These are phyloP conservation scores for Bagarius yarrelli DNA, from an alignment of 2,113 vertebrate genomes.

Conservation along the genomic window DNA sequence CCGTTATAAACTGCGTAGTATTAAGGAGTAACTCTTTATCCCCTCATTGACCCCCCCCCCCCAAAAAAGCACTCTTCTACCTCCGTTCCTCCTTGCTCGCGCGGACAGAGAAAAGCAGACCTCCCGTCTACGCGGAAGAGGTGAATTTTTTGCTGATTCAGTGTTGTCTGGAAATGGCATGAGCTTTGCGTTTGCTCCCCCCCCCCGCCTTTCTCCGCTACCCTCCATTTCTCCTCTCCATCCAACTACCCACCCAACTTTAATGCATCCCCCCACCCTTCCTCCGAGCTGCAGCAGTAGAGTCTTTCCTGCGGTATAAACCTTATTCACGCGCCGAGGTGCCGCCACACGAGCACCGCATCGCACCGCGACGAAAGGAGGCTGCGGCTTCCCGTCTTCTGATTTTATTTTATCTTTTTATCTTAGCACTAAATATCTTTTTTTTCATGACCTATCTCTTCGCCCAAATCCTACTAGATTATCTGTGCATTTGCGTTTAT, in stretches of 20 bases:
- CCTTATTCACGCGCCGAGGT: slow-evolving; percentile 56
- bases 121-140: slow-evolving; percentile 69
- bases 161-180: slow-evolving; percentile 88
- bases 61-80: slow-evolving; percentile 24
- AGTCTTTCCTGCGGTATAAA: slow-evolving; percentile 55
- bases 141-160: slow-evolving; percentile 88
- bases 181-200: slow-evolving; percentile 72
- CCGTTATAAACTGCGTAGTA: slow-evolving; percentile 61
- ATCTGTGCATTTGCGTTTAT: slow-evolving; percentile 12
- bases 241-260: slow-evolving; percentile 30
- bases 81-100: slow-evolving; percentile 40
- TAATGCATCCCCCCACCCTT: slow-evolving; percentile 29
- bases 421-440: slow-evolving; percentile 8
- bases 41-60: slow-evolving; percentile 27
- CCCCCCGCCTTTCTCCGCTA: slow-evolving; percentile 48
- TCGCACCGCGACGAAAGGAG: slow-evolving; percentile 35
- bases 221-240: slow-evolving; percentile 8
- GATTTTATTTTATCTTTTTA: slow-evolving; percentile 30
- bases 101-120: slow-evolving; percentile 53
- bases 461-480: slow-evolving; percentile 8
- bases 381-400: slow-evolving; percentile 55
- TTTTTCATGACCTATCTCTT: slow-evolving; percentile 13
- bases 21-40: slow-evolving; percentile 59
- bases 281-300: slow-evolving; percentile 68
- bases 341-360: slow-evolving; percentile 54